Evolutionary conservation across 2,797 vertebrate species (phyloP), one percentile per base, ranked within the genome.

Genomic region (Thaleichthys pacificus): DNA sequence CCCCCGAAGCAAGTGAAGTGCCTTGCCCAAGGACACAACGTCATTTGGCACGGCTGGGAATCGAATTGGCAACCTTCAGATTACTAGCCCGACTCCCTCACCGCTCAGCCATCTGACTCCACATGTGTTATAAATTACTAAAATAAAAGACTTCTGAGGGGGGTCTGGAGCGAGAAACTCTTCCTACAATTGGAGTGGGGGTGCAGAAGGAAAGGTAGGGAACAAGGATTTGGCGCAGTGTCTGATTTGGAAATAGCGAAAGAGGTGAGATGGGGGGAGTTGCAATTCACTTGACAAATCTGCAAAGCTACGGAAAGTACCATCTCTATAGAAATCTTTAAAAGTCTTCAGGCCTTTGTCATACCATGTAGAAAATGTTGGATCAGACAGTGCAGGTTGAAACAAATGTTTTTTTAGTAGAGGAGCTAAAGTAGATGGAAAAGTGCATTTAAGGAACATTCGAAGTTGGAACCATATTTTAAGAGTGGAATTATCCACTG

Each of bases 181-280:
- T 54, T 54, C 49, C 49, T 0, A 3, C 49, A 19, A 54, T 54
- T 54, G 49, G 49, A 54, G 49, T 54, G 49, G 49, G 49, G 49
- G 49, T 54, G 3, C 9, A 0, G 49, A 54, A 19, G 49, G 49
- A 54, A 54, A 54, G 49, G 49, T 2, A 54, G 49, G 49, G 49
- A 54, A 54, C 49, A 54, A 54, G 49, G 49, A 54, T 54, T 54
- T 54, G 49, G 49, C 49, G 49, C 49, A 54, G 26, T 26, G 26
- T 26, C 26, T 26, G 26, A 26, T 26, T 26, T 26, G 26, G 26
- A 26, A 24, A 24, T 24, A 24, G 24, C 24, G 24, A 24, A 60
- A 60, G 58, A 60, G 58, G 21, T 60, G 58, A 60, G 58, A 60
- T 19, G 58, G 58, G 14, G 58, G 58, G 58, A 60, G 58, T 19